Evolutionary conservation across 2,797 vertebrate genomes (phyloP), one percentile per base, ranked within the genome.

Genomic region (Smutsia temminckii): DNA sequence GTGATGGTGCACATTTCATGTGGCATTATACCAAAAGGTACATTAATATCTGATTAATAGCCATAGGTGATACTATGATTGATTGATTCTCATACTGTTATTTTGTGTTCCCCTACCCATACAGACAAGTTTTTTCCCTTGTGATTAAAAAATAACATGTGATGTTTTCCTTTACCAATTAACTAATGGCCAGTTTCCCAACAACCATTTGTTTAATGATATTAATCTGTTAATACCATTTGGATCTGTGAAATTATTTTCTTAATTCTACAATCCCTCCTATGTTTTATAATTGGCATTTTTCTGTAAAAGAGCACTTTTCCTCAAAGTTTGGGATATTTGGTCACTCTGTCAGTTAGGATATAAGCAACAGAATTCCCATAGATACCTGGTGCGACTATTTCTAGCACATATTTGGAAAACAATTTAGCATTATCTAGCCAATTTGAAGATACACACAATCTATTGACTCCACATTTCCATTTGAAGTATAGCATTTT

Each of bases 171-270:
- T 88, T 79, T 68, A 66, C 23, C 49, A 53, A 66, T 85, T 84
- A 94, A 77, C 23, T 57, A 66, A 64, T 49, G 37, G 23, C 17
- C 34, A 77, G 11, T 87, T 87, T 83, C 25, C 18, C 16, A 87
- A 57, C 13, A 55, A 77, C 37, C 23, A 63, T 75, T 85, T 75
- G 46, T 53, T 63, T 51, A 78, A 78, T 64, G 37, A 40, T 64
- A 71, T 83, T 77, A 71, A 95, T 87, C 46, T 87, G 57, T 29
- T 34, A 64, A 57, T 72, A 81, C 40, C 32, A 86, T 75, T 90
- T 69, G 21, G 17, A n/a, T 59, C 34, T 69, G 18, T 77, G 59
- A 93, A 90, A 34, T 85, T 53, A 42, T 61, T 66, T 80, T 77
- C 63, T 69, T 40, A 69, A 79, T 71, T 49, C 34, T 63, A n/a